Conservation (phyloP, 1,140 invertebrate species). For the Drosophila biarmipes region DNA sequence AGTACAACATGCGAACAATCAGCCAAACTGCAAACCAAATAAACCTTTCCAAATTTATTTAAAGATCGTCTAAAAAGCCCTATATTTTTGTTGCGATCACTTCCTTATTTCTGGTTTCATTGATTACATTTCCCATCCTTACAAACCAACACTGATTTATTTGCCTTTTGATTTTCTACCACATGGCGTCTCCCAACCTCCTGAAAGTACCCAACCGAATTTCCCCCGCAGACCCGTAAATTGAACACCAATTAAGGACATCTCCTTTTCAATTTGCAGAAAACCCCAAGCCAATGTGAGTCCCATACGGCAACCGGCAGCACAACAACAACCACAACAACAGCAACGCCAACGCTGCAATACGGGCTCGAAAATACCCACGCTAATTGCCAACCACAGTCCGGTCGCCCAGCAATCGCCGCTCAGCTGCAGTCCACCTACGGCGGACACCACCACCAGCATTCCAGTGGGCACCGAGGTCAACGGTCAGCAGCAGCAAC, state of each 20-base stretch:
- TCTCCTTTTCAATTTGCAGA: constrained; percentile 49
- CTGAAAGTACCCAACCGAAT: not conserved
- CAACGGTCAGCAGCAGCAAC: constrained; percentile 71
- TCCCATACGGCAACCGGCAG: constrained; percentile 81
- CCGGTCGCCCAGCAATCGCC: constrained; percentile 59
- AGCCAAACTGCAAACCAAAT: not conserved
- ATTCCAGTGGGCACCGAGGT: constrained; percentile 51
- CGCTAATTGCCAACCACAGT: constrained; percentile 79
- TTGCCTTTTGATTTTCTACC: not conserved
- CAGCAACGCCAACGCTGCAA: constrained; percentile 81
- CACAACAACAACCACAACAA: constrained; percentile 74
- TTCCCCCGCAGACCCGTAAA: constrained; percentile 1
- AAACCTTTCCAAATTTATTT: no score
- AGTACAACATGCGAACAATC: not conserved
- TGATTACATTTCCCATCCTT: not conserved
- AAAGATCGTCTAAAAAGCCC: no score
- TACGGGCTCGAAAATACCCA: constrained; percentile 84
- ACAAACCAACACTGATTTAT: not conserved
- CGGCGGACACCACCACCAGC: constrained; percentile 43
- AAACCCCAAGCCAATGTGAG: constrained; percentile 84
- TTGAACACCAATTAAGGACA: constrained; percentile 16
- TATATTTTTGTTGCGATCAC: no score
- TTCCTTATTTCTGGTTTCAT: not conserved
- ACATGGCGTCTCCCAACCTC: constrained; percentile 3
- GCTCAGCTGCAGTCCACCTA: constrained; percentile 71